These are phyloP conservation scores for Nymphalis c-album DNA, from an alignment of 2,888 invertebrate genomes.

Conservation along the genomic window DNA sequence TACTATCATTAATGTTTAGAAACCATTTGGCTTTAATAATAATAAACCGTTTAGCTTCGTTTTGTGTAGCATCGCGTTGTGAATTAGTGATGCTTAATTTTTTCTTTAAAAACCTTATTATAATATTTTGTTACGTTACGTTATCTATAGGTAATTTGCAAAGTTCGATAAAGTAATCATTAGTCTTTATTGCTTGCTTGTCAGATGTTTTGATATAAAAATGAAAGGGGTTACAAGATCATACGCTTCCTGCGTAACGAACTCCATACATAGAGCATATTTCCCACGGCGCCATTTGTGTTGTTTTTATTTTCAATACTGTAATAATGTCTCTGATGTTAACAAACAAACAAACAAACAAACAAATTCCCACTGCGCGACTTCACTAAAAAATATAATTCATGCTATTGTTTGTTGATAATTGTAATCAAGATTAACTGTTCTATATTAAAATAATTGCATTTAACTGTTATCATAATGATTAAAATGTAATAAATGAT, in stretches of 20 bases:
- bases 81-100: no score
- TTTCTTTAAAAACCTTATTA: no score
- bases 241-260: slow-evolving; percentile 1
- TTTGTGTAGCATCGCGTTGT: neutral
- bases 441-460: neutral
- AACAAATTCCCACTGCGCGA: slow-evolving; percentile 27
- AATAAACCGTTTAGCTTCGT: neutral
- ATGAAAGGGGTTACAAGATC: neutral
- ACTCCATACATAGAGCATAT: neutral
- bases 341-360: slow-evolving; percentile 11
- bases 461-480: neutral
- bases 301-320: neutral
- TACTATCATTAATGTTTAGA: neutral
- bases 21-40: neutral
- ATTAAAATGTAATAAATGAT: neutral
- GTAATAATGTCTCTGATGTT: neutral
- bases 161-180: neutral
- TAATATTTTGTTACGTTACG: no score
- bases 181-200: neutral
- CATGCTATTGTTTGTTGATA: slow-evolving; percentile 27
- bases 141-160: no score
- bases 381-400: slow-evolving; percentile 25
- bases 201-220: neutral
- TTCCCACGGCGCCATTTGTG: slow-evolving; percentile 1
- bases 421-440: slow-evolving; percentile 17